Evolutionary conservation across 2,113 vertebrate species (phyloP), one percentile per base, ranked within the genome.

Genomic region (Genyomyrus donnyi): DNA sequence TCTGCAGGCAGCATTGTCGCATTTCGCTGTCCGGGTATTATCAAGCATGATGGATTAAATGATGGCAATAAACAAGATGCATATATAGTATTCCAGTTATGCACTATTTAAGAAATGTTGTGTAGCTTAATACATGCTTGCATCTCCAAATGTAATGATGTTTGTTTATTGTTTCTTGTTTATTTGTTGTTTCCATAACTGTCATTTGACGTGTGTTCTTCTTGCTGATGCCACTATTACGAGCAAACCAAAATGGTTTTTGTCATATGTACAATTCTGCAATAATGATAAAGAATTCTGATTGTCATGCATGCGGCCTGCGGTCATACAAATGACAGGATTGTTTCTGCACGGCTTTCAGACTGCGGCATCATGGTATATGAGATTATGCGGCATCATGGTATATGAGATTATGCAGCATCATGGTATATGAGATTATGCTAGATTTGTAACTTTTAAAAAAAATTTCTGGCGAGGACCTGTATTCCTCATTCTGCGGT

Each of bases 351-450:
- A 88, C 83, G 50, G 87, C 90, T 91, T 87, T 90, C 93, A 92
- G 93, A 93, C 93, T 92, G 91, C 88, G 93, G 94, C 92, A n/a
- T 92, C 92, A 90, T 93, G 91, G 90, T 58, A 91, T 3, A 85
- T 89, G 91, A 95, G 93, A 93, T 94, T 94, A 93, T 91, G 92
- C 89, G 93, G 94, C 92, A n/a, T 92, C 92, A 90, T 93, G 91
- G 89, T 58, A 91, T 3, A 85, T 89, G 91, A 95, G 93, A 31
- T n/a, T n/a, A n/a, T n/a, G n/a, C n/a, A n/a, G n/a, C n/a, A n/a
- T n/a, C n/a, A n/a, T n/a, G n/a, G n/a, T n/a, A n/a, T n/a, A n/a
- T n/a, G n/a, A n/a, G n/a, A 93, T 94, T 94, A 93, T 91, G 92
- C 89, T 91, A 93, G 91, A 93, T 93, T 91, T 92, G 92, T 95